Base-by-base conservation (phyloP, 2,113 vertebrate species). In the Diphyllodes magnificus region DNA sequence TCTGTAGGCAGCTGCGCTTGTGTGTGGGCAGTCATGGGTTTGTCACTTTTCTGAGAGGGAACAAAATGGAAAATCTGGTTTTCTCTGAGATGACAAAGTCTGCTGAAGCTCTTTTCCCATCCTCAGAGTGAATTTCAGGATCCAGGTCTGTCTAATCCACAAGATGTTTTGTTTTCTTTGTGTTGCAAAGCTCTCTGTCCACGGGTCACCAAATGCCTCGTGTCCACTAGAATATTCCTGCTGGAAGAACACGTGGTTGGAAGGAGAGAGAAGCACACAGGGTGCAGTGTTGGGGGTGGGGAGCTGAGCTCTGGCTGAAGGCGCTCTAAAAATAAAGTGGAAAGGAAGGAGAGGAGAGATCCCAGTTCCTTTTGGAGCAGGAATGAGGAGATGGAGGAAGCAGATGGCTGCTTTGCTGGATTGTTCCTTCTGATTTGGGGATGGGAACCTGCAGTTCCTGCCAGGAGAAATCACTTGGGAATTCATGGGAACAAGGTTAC, bases 331-430 rank as follows among this genome's bases (percentile, higher is more conserved):
- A 96, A 92, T 92, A 70, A 80, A 77, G 40, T 24, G 30, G 59
- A 25, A 81, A 56, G 51, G 84, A 82, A 79, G 42, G 35, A 78
- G 84, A 63, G 51, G 82, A 90, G 49, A 91, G 75, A 76, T 91
- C 78, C 68, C 83, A 82, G 51, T 69, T 65, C 28, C 69, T 81
- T 51, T 50, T 93, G 94, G 93, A 96, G 75, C 33, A 91, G 72
- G 49, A 60, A 10, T 5, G 66, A 66, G 61, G 76, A 60, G 68
- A 86, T 68, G 54, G 50, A 66, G 60, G 91, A 89, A 95, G 83
- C 96, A 96, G 96, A 94, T 96, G 96, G 86, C 57, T 90, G 86
- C 68, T 53, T 73, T 13, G 9, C 77, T 66, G 49, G 51, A 20
- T 73, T 24, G 39, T 71, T 97, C 86, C 71, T 40, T 37, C 60